Evolutionary conservation across 2,888 invertebrate genomes (phyloP).

Genomic region (Aradus depressus): DNA sequence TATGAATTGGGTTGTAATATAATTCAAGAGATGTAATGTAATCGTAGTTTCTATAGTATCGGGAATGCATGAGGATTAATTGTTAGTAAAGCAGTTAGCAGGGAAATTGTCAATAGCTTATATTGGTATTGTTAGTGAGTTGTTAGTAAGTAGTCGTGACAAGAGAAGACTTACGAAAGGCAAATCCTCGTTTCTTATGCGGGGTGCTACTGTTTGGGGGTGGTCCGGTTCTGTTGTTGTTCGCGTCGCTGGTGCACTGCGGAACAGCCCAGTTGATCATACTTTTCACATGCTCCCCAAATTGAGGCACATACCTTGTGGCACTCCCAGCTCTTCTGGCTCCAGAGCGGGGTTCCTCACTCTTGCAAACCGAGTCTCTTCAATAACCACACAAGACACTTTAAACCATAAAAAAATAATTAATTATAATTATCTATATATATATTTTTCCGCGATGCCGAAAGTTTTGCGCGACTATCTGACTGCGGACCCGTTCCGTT

Average conservation of each 20-base stretch:
- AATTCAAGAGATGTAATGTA: no score
- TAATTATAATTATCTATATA: no score
- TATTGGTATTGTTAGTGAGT: no score
- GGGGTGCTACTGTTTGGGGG: constrained; percentile 11
- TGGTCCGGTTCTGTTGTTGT: constrained; percentile 24
- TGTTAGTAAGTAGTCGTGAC: neutral
- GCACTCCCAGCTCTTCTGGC: neutral
- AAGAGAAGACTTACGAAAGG: constrained; percentile 23
- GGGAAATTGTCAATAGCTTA: no score
- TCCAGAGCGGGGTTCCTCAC: neutral
- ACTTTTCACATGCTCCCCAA: constrained; percentile 17
- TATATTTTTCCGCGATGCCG: no score
- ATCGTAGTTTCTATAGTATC: no score
- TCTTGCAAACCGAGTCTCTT: neutral
- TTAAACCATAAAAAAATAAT: no score
- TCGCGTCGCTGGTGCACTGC: constrained; percentile 27
- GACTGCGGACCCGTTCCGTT: constrained; percentile 7
- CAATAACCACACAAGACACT: neutral
- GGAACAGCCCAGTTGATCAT: constrained; percentile 28
- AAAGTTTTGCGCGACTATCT: no score
- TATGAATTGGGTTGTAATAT: no score
- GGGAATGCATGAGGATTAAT: no score
- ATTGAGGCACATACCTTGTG: constrained; percentile 5
- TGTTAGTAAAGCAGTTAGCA: no score
- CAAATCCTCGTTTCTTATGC: constrained; percentile 26